These are phyloP conservation scores for Diacarnus erythraeanus DNA, from an alignment of 37 sponge, comb jelly and placozoan genomes.

Conservation along the genomic window DNA sequence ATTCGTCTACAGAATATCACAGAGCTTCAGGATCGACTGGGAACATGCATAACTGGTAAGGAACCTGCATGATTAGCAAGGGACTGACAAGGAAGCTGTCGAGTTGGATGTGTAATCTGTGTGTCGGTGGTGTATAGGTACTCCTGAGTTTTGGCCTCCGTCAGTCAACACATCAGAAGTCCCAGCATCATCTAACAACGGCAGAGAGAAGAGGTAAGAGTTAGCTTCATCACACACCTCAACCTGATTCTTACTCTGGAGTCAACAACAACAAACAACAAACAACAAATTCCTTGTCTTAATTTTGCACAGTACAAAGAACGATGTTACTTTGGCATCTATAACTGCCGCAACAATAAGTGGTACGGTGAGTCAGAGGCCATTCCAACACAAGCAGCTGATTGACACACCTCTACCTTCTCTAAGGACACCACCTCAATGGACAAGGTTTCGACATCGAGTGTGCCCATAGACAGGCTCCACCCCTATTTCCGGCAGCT, in stretches of 20 bases:
- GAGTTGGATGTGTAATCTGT: not conserved
- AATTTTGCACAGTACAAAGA: not conserved
- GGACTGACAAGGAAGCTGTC: not conserved
- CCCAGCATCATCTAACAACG: not conserved
- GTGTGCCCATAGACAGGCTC: slow-evolving; percentile 29
- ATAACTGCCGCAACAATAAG: slow-evolving; percentile 16
- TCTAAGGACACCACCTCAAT: slow-evolving; percentile 20
- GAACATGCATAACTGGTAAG: slow-evolving; percentile 57
- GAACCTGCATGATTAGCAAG: not conserved
- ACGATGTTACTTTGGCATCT: slow-evolving; percentile 18
- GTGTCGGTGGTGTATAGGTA: slow-evolving; percentile 7
- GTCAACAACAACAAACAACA: not conserved
- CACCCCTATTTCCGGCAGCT: slow-evolving; percentile 41
- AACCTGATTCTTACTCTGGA: no score
- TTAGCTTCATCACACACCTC: not conserved
- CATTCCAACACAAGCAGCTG: not conserved
- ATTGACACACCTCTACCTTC: not conserved
- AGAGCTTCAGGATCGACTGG: slow-evolving; percentile 62
- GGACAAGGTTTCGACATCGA: slow-evolving; percentile 10
- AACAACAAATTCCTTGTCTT: not conserved
- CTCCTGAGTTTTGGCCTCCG: slow-evolving; percentile 39
- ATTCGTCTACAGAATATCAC: slow-evolving; percentile 63
- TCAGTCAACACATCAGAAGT: not conserved
- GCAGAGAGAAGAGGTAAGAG: slow-evolving; percentile 29
- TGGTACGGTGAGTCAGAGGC: slow-evolving; percentile 28